Evolutionary conservation across 2,888 invertebrate species (phyloP), one percentile per base, ranked within the genome.

Genomic region (Nasonovia ribisnigri): DNA sequence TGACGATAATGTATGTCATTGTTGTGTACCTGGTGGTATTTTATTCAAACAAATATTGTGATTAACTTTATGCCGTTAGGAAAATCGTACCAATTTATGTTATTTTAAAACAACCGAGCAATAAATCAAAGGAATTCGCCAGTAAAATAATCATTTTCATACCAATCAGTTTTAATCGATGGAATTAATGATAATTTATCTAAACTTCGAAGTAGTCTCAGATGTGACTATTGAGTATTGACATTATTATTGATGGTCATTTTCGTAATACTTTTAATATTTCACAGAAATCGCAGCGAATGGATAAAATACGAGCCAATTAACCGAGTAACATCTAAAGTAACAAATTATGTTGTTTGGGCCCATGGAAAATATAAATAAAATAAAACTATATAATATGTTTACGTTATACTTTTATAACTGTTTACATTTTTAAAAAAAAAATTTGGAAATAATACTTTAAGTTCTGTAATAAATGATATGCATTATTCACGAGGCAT

Each of bases 201-300:
- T n/a, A 88, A 88, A 88, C 2, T 86, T 16, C 48, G 42, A 54
- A 51, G 54, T 84, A 84, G 42, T 91, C 91, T 91, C 91, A 84
- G 84, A 54, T 84, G 42, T 90, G 48, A 90, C 48, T 90, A 90
- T 67, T 90, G 48, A 90, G 36, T 90, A 90, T 67, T 90, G 90
- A 89, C 60, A 60, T 89, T 60, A 36, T 77, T 77, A 84, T 91
- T 84, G 84, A 91, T 84, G 51, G 43, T 36, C 16, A 51, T 84
- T 84, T 84, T 91, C 10, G 84, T 43, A 54, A 91, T 54, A 42
- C 77, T 48, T 67, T 90, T 36, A 77, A 77, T 77, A 77, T 77
- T 77, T 36, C 67, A 67, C n/a, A n/a, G n/a, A 67, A 13, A 90
- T 67, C 11, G 11, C n/a, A 46, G 5, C 3, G 46, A n/a, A 36